Evolutionary conservation across 1,140 invertebrate genomes (phyloP).

Genomic region (Bombus picipes): DNA sequence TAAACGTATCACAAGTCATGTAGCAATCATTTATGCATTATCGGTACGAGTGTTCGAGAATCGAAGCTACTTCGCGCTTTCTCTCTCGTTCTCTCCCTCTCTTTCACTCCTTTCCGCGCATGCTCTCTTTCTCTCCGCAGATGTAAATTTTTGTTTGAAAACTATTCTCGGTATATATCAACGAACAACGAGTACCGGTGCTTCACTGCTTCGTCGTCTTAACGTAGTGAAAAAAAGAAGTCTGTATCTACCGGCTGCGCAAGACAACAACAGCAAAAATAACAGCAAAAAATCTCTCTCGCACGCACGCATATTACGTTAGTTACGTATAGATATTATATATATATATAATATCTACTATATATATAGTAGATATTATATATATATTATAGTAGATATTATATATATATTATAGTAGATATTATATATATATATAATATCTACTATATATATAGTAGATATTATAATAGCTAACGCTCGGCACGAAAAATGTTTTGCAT

Average conservation of each 20-base stretch:
- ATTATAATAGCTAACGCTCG: neutral
- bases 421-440: too few relatives aligned
- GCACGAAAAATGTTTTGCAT: neutral
- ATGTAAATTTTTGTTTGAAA: neutral
- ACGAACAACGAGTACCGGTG: neutral
- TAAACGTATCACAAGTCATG: constrained; percentile 83
- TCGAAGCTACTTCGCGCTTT: constrained; percentile 46
- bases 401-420: too few relatives aligned
- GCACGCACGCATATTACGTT: neutral
- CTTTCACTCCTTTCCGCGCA: neutral
- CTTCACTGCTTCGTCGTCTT: neutral
- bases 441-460: too few relatives aligned
- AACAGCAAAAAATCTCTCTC: neutral
- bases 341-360: neutral
- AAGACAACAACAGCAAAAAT: neutral
- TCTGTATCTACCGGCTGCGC: neutral
- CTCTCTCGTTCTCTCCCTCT: neutral
- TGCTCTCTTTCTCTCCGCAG: neutral
- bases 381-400: too few relatives aligned
- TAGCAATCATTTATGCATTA: constrained; percentile 81
- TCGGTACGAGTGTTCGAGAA: constrained; percentile 75
- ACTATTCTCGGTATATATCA: constrained; percentile 1
- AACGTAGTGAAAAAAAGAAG: neutral
- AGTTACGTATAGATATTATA: neutral
- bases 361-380: too few relatives aligned